Evolutionary conservation across 2,888 invertebrate species (phyloP).

Genomic region (Epirrhoe alternata): DNA sequence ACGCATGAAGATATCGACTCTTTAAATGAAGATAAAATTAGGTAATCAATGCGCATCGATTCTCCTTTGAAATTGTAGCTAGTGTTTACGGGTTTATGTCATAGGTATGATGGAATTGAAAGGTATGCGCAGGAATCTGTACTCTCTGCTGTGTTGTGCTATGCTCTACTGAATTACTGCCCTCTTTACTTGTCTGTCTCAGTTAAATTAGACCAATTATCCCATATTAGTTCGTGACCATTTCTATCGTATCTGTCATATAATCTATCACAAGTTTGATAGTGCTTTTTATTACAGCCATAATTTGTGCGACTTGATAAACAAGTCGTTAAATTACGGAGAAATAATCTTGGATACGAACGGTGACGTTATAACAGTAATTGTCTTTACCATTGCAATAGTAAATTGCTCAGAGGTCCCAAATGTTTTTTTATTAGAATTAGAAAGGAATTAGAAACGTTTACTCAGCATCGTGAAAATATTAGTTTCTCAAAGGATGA

Average conservation of each 20-base stretch:
- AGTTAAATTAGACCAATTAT: neutral
- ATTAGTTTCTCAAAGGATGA: too few relatives aligned
- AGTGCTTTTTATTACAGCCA: neutral
- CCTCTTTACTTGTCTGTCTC: neutral
- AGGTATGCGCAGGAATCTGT: too few relatives aligned
- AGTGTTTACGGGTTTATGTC: too few relatives aligned
- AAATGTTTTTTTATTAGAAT: too few relatives aligned
- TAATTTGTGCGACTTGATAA: neutral
- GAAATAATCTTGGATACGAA: neutral
- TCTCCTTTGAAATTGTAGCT: neutral
- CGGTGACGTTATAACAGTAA: constrained; percentile 4
- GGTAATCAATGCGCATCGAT: neutral
- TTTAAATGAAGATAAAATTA: neutral
- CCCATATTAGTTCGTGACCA: neutral
- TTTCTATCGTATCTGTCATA: neutral
- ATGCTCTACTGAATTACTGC: neutral
- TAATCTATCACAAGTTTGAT: neutral
- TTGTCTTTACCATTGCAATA: constrained; percentile 10
- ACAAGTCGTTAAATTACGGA: neutral
- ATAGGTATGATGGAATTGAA: too few relatives aligned
- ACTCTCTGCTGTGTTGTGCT: too few relatives aligned
- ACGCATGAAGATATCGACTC: constrained; percentile 1
- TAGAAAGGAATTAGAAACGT: too few relatives aligned
- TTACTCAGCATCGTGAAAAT: too few relatives aligned
- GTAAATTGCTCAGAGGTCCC: neutral